Evolutionary conservation across 2,888 invertebrate genomes (phyloP), one percentile per base, ranked within the genome.

Genomic region (Standfussiana lucernea): DNA sequence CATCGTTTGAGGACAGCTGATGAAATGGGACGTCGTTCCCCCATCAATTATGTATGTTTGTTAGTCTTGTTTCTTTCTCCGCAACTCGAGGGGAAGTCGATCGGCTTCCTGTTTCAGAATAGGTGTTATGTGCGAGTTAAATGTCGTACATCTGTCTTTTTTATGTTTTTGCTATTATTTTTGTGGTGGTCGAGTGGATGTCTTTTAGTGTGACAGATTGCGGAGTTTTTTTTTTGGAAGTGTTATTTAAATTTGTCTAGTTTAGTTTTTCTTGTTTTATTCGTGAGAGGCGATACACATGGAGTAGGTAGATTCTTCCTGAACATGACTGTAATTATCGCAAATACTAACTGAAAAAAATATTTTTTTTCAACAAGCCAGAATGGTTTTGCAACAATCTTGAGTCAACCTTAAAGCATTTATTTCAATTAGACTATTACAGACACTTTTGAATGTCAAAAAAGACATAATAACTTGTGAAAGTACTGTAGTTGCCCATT

Each of bases 21-120:
- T 88, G 92, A 92, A 92, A 92, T 86, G 92, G 88, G 86, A 87
- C 88, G 92, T 92, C 92, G 91, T 86, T 90, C 90, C 92, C 92
- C 90, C 92, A 92, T 92, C 92, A 92, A 92, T 92, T 92, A 92
- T 86, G 77, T 77, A 50, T 84, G 86, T 87, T 88, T 88, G 87
- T 88, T 88, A 42, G 77, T 88, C 82, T 85, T 88, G 84, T 88
- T 88, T 82, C 86, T 86, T 88, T 87, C 85, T 78, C 69, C 75
- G 73, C 86, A 81, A 85, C 86, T 77, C 75, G 77, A 79, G 75
- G 89, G 90, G 90, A 88, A 89, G 90, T 85, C 78, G 64, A 77
- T 82, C 73, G 75, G 87, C 88, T 92, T 92, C 92, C 92, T 91
- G 89, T 89, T 87, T 85, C 88, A 86, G 91, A 91, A 91, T 90